phyloP scores from a whole-genome alignment of 2,113 vertebrate species.

The Chaenocephalus aceratus region DNA sequence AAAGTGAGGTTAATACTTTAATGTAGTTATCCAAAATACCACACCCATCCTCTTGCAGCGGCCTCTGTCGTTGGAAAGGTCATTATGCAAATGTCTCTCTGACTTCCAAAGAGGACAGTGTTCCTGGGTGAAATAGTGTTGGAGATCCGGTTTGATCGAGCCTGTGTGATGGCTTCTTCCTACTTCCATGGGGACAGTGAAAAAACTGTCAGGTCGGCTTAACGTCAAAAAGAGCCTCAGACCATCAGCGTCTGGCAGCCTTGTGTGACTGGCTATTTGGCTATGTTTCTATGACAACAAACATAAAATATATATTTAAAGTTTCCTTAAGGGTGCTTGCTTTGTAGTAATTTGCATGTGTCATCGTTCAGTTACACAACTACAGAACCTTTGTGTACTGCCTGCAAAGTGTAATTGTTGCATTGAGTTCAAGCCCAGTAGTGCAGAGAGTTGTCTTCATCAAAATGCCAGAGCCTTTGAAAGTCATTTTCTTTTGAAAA shows the following conservation, averaged over 20 bases:
- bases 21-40: not conserved
- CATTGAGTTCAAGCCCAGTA: conserved; percentile 17
- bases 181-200: conserved; percentile 33
- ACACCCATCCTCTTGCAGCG: not conserved
- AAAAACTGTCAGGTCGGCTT: conserved; percentile 55
- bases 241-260: conserved; percentile 29
- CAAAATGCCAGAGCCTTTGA: not conserved
- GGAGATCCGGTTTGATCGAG: conserved; percentile 43
- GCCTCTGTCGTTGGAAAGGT: conserved; percentile 21
- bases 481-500: conserved; percentile 1
- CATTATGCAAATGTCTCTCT: conserved; percentile 4
- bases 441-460: not conserved
- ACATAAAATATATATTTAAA: not conserved
- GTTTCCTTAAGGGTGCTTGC: conserved; percentile 6
- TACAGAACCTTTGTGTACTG: not conserved
- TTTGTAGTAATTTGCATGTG: conserved; percentile 26
- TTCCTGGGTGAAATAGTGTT: conserved; percentile 35
- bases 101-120: not conserved
- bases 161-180: conserved; percentile 42
- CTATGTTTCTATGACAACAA: conserved; percentile 37
- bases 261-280: conserved; percentile 24
- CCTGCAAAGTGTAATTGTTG: not conserved
- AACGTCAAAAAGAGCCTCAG: conserved; percentile 58
- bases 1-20: not conserved
- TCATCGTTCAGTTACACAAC: conserved; percentile 2